These are phyloP conservation scores for Eutolmus rufibarbis DNA, from an alignment of 2,888 invertebrate species.

Conservation along the genomic window DNA sequence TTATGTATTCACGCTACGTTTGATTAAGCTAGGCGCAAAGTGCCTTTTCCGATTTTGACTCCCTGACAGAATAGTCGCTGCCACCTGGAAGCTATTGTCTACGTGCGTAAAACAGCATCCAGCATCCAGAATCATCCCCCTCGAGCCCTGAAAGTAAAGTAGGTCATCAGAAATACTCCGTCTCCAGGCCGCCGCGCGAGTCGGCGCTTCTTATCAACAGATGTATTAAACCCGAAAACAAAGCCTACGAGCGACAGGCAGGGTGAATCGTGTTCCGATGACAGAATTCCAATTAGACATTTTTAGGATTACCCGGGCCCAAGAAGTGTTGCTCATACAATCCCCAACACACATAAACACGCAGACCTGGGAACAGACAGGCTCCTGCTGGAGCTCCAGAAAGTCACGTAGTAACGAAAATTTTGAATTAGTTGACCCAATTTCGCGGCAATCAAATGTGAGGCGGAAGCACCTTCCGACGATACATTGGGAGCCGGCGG, in stretches of 20 bases:
- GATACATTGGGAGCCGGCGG: background rate
- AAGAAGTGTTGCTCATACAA: background rate
- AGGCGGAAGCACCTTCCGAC: background rate
- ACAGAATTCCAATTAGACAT: slow-evolving; percentile 12
- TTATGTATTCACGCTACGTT: slow-evolving; percentile 25
- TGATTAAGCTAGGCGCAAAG: slow-evolving; percentile 18
- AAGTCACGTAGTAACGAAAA: slow-evolving; percentile 23
- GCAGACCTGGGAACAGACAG: background rate
- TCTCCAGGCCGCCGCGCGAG: background rate
- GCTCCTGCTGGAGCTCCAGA: background rate
- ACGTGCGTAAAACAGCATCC: slow-evolving; percentile 17
- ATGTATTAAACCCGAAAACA: slow-evolving; percentile 11
- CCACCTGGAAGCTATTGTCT: slow-evolving; percentile 17
- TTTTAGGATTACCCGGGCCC: background rate
- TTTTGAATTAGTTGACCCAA: slow-evolving; percentile 32
- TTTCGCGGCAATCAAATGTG: slow-evolving; percentile 25
- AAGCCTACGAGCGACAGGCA: background rate
- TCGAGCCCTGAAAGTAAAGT: background rate
- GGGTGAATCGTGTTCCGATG: background rate
- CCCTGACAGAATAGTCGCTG: background rate
- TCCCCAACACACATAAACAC: background rate
- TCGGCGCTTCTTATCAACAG: slow-evolving; percentile 19
- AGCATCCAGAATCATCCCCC: background rate
- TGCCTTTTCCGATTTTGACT: slow-evolving; percentile 21
- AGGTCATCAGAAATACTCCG: background rate